Conservation (phyloP, 2,888 invertebrate species). For the Apamea monoglypha region DNA sequence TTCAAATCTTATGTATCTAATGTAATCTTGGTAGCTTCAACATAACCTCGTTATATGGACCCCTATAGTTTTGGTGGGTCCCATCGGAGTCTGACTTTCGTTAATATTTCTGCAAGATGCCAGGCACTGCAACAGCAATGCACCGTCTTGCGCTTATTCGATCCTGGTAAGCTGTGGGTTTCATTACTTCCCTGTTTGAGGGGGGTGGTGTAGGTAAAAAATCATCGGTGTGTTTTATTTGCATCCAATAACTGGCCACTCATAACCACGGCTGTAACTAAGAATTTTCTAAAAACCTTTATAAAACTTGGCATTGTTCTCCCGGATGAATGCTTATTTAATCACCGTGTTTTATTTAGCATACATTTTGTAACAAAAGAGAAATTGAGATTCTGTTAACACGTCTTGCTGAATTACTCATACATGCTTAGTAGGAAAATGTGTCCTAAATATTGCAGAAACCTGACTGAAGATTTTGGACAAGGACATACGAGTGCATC, state of each 20-base stretch:
- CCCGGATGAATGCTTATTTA: constrained; percentile 18
- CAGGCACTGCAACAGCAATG: not conserved
- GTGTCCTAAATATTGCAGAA: not conserved
- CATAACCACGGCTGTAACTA: not conserved
- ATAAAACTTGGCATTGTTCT: constrained; percentile 19
- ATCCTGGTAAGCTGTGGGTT: constrained; percentile 7
- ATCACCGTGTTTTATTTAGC: constrained; percentile 7
- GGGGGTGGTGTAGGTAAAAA: too few relatives aligned
- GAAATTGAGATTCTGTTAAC: not conserved
- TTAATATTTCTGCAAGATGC: not conserved
- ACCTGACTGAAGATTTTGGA: constrained; percentile 9
- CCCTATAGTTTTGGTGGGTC: not conserved
- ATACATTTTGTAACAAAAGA: constrained; percentile 4
- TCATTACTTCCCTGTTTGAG: not conserved
- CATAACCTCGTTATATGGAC: not conserved
- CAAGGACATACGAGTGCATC: constrained; percentile 17
- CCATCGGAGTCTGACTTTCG: not conserved
- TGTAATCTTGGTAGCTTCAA: constrained; percentile 16
- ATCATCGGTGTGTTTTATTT: not conserved
- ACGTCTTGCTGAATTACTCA: not conserved
- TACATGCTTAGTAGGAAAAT: not conserved
- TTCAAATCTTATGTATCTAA: too few relatives aligned
- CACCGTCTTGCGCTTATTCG: not conserved
- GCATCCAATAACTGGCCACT: not conserved
- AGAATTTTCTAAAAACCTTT: not conserved